A percentile compares a stretch with the other conserved stretches of the same genome.
These are phyloP conservation scores for Tiliqua scincoides DNA, from an alignment of 2,113 vertebrate genomes.

Conservation along the genomic window DNA sequence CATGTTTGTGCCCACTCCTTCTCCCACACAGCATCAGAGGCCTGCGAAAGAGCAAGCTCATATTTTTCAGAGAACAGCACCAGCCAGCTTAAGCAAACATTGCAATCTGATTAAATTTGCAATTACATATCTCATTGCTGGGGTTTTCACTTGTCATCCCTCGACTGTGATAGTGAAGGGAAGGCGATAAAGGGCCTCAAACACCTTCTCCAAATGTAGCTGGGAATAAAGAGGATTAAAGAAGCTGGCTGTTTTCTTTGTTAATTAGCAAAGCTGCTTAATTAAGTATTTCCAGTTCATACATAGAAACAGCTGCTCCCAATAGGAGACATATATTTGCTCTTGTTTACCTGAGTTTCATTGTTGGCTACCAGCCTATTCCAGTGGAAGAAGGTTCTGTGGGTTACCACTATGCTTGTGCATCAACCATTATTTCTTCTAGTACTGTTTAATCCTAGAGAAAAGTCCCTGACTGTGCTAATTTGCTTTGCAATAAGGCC, in stretches of 20 bases:
- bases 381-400: not conserved
- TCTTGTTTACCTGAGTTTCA: not conserved
- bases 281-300: constrained; percentile 37
- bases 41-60: not conserved
- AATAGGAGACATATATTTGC: not conserved
- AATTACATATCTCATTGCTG: not conserved
- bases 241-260: not conserved
- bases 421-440: too few relatives aligned
- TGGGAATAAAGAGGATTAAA: not conserved
- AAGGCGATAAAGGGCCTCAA: not conserved
- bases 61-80: not conserved
- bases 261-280: constrained; percentile 64
- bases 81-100: not conserved
- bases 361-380: fast-evolving
- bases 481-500: too few relatives aligned
- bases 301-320: not conserved
- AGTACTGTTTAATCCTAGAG: too few relatives aligned
- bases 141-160: not conserved
- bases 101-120: not conserved
- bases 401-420: not conserved
- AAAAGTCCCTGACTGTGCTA: too few relatives aligned
- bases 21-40: not conserved
- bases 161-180: not conserved
- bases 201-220: not conserved
- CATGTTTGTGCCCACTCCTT: not conserved